Conservation (phyloP, 2,888 invertebrate species). For the Netelia virgata region DNA sequence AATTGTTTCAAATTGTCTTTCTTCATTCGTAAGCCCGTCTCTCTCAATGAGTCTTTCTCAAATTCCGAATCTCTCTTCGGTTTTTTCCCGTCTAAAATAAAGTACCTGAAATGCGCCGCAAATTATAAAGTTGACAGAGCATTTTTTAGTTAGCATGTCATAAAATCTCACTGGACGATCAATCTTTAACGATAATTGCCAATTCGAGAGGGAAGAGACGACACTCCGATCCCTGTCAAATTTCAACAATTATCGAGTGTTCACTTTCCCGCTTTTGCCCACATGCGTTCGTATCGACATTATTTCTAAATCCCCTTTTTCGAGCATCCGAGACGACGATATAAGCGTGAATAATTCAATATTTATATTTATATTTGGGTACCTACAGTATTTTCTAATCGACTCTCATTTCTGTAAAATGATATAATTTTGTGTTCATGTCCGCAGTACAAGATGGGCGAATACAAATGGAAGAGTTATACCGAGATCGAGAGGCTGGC, state of each 20-base stretch:
- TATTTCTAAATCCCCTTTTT: background rate
- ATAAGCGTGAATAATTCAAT: no score
- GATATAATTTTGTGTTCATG: background rate
- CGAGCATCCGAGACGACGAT: background rate
- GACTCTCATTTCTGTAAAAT: no score
- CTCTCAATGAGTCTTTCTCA: no score
- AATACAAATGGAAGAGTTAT: slow-evolving; percentile 96
- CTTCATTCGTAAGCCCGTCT: background rate
- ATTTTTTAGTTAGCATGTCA: no score
- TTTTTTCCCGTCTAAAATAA: background rate
- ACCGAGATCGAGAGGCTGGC: slow-evolving; percentile 92
- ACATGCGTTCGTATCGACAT: slow-evolving; percentile 1
- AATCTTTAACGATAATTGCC: no score
- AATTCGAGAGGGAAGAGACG: no score
- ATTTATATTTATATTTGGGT: no score
- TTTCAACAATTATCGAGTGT: background rate
- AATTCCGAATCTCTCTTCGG: background rate
- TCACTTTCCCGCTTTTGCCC: background rate
- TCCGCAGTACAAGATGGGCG: slow-evolving; percentile 94
- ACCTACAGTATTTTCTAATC: no score
- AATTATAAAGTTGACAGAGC: no score
- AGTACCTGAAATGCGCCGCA: no score
- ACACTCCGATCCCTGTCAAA: background rate
- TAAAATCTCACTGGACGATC: no score
- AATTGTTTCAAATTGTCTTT: background rate